Percentiles rank a stretch among this genome's conserved stretches.
Conservation (phyloP, 2,113 vertebrate species). For the Hippolais icterina region DNA sequence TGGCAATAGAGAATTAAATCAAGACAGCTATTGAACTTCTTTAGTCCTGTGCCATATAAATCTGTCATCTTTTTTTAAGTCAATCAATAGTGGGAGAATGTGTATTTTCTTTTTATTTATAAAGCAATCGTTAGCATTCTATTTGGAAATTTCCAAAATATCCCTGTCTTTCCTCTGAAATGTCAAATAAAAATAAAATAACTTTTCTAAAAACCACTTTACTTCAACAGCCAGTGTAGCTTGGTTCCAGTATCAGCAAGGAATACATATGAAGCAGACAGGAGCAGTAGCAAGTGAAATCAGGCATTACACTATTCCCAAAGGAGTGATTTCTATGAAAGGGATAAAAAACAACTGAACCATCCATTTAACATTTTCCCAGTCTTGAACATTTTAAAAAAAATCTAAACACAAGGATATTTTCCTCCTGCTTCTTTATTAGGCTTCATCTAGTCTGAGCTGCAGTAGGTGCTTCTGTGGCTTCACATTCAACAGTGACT, state of each 20-base stretch:
- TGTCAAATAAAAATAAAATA: background rate
- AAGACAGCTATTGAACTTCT: background rate
- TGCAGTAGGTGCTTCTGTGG: background rate
- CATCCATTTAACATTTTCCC: background rate
- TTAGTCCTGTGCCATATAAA: background rate
- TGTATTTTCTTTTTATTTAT: background rate
- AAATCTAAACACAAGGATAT: background rate
- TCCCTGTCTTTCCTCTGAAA: background rate
- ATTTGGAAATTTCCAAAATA: background rate
- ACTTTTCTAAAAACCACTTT: too few species aligned
- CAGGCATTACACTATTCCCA: background rate
- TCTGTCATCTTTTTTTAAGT: background rate
- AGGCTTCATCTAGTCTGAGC: background rate
- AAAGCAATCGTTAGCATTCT: background rate
- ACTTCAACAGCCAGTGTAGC: background rate
- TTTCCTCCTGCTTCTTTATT: background rate
- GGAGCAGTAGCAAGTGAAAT: background rate
- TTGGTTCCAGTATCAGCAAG: background rate
- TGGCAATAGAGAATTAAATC: background rate
- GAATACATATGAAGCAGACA: background rate
- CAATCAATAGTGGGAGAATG: background rate
- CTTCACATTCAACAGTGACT: background rate
- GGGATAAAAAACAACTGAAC: background rate
- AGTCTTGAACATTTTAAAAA: background rate
- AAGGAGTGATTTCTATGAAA: background rate